phyloP scores from a whole-genome alignment of 1,140 invertebrate species.

The Chionoecetes opilio region DNA sequence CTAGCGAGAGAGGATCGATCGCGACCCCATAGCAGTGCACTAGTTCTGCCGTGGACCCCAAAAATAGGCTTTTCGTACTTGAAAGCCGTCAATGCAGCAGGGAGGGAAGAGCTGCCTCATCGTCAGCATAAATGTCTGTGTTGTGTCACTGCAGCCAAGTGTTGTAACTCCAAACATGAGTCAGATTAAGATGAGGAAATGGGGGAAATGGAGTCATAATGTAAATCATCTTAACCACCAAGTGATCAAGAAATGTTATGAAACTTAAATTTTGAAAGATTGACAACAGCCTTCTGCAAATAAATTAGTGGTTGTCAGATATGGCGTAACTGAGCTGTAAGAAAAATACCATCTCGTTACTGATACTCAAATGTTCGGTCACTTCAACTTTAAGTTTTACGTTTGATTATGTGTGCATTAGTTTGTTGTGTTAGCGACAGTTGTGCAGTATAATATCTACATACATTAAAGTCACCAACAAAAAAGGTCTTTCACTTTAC shows the following conservation, averaged over 20 bases:
- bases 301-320: background rate
- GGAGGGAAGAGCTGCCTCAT: slow-evolving; percentile 2
- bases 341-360: background rate
- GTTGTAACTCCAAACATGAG: background rate
- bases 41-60: too few relatives aligned
- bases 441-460: slow-evolving; percentile 16
- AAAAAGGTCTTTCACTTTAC: slow-evolving; percentile 10
- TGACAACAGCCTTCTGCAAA: background rate
- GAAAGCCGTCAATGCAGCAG: too few relatives aligned
- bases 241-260: background rate
- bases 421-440: background rate
- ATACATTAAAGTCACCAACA: slow-evolving; percentile 2
- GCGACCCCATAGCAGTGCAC: too few relatives aligned
- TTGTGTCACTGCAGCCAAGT: background rate
- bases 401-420: background rate
- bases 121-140: background rate
- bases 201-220: background rate
- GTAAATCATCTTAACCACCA: background rate
- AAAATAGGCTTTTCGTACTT: too few relatives aligned
- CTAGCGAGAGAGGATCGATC: too few relatives aligned
- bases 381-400: background rate
- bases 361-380: background rate
- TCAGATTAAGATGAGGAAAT: background rate
- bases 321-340: background rate
- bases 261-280: background rate